These are phyloP conservation scores for Elysia crispata DNA, from an alignment of 2,888 invertebrate species.

Conservation along the genomic window DNA sequence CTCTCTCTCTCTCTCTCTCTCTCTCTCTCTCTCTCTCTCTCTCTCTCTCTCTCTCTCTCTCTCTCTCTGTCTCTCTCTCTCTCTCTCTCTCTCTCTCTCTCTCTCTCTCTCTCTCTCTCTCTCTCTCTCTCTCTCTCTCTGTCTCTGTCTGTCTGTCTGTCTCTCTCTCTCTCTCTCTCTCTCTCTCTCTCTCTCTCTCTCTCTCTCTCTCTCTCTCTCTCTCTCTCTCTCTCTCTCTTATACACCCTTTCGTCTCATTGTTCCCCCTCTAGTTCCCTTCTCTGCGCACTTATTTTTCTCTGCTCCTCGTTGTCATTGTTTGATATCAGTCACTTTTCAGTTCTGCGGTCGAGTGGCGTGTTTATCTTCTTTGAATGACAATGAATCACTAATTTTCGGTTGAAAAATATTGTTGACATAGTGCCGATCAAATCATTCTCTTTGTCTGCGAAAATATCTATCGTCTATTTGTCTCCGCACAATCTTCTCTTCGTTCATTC, in stretches of 20 bases:
- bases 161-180: background rate
- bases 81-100: conserved; percentile 6
- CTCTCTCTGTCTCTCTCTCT: background rate
- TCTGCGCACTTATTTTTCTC: conserved; percentile 3
- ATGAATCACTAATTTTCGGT: too few relatives aligned
- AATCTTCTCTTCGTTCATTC: too few relatives aligned
- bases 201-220: background rate
- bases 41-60: background rate
- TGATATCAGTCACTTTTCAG: background rate
- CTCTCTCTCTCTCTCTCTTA: conserved; percentile 24
- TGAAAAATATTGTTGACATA: too few relatives aligned
- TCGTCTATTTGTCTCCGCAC: too few relatives aligned
- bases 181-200: background rate
- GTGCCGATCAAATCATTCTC: too few relatives aligned
- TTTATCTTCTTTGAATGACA: too few relatives aligned
- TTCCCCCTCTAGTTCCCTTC: conserved; percentile 9
- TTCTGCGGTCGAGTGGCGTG: too few relatives aligned
- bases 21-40: conserved; percentile 12
- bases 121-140: background rate
- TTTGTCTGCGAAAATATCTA: too few relatives aligned
- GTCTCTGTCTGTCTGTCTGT: background rate
- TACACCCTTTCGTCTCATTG: background rate
- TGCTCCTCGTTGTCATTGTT: background rate
- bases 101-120: conserved; percentile 2
- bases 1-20: conserved; percentile 3